Conservation (phyloP, 2,888 invertebrate species). For the Rhimphoctona megacephalus region DNA sequence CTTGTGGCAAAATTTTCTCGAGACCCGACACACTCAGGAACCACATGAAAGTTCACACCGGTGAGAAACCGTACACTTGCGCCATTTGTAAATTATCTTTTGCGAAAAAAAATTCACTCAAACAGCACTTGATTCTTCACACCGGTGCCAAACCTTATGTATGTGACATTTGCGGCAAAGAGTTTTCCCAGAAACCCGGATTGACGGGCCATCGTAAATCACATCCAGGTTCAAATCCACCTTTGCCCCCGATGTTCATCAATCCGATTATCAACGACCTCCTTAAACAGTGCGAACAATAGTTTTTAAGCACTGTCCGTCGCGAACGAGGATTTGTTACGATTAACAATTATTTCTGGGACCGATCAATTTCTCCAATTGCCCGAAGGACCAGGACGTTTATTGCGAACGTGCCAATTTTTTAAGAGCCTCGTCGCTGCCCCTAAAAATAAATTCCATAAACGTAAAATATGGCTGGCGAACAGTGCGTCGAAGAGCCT, state of each 20-base stretch:
- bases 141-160: conserved; percentile 81
- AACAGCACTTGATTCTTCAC: conserved; percentile 82
- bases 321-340: background rate
- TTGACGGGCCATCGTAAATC: conserved; percentile 82
- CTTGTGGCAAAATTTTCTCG: conserved; percentile 82
- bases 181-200: conserved; percentile 83
- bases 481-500: too few relatives aligned
- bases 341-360: background rate
- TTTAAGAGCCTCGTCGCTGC: too few relatives aligned
- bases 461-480: background rate
- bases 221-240: conserved; percentile 82
- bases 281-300: conserved; percentile 42
- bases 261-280: conserved; percentile 81
- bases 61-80: conserved; percentile 80
- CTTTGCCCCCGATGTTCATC: conserved; percentile 80
- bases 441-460: too few relatives aligned
- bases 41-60: conserved; percentile 82
- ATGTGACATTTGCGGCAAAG: conserved; percentile 83
- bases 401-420: too few relatives aligned
- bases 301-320: background rate
- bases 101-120: conserved; percentile 79
- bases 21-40: conserved; percentile 78
- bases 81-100: conserved; percentile 80
- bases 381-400: too few relatives aligned
- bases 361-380: too few relatives aligned